Percentiles rank a stretch among this genome's conserved stretches.
phyloP scores from a whole-genome alignment of 2,797 vertebrate genomes.

The Corythornis leucogaster region DNA sequence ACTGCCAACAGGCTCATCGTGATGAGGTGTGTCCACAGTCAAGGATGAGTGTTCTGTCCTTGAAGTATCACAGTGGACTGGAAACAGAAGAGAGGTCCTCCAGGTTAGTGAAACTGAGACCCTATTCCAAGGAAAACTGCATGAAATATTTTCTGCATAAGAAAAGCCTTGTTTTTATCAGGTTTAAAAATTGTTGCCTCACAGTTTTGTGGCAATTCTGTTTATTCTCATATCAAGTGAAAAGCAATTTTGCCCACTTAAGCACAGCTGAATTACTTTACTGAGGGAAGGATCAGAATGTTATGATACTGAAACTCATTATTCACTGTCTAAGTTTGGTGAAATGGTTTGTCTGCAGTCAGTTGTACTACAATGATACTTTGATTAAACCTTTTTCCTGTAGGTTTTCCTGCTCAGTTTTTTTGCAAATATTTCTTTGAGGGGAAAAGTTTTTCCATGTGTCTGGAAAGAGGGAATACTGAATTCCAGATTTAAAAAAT shows the following conservation, averaged over 20 bases:
- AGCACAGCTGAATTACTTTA: neutral
- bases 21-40: rapidly evolving
- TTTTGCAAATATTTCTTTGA: neutral
- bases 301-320: neutral
- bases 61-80: neutral
- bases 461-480: neutral
- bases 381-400: neutral
- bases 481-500: neutral
- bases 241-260: neutral
- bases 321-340: neutral
- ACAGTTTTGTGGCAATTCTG: neutral
- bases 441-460: neutral
- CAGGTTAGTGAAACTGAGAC: neutral
- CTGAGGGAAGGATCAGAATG: neutral
- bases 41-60: neutral
- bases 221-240: neutral
- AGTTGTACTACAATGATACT: neutral
- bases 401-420: neutral
- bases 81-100: neutral
- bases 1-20: neutral
- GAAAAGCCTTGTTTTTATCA: neutral
- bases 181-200: neutral
- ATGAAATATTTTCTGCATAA: neutral
- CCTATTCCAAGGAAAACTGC: neutral
- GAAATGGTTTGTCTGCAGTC: neutral